Evolutionary conservation across 2,113 vertebrate species (phyloP).

Genomic region (Alouatta palliata): DNA sequence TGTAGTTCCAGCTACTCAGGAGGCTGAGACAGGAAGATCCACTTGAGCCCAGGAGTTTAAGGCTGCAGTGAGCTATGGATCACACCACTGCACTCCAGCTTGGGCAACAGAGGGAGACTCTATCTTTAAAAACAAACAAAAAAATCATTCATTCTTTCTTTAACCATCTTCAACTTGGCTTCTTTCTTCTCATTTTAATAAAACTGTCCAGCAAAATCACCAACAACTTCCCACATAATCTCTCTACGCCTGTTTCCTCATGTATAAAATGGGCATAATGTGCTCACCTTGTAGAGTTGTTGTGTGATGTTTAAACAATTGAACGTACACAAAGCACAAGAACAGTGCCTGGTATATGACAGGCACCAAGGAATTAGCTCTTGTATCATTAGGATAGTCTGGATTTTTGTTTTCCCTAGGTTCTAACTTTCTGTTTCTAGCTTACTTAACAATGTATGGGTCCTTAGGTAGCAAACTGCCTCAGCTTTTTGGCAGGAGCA

Average conservation of each 20-base stretch:
- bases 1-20: too few relatives aligned
- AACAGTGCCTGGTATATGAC: background rate
- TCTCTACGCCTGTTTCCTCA: background rate
- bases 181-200: conserved; percentile 1
- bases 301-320: background rate
- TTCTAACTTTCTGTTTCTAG: background rate
- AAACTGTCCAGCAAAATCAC: background rate
- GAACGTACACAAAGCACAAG: background rate
- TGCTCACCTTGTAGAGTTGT: background rate
- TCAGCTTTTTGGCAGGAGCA: background rate
- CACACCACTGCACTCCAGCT: too few relatives aligned
- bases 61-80: too few relatives aligned
- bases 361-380: background rate
- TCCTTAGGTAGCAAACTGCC: background rate
- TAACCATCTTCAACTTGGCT: background rate
- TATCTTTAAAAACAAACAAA: too few relatives aligned
- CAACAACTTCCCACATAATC: background rate
- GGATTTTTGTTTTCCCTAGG: background rate
- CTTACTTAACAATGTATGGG: background rate
- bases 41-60: too few relatives aligned
- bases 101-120: too few relatives aligned
- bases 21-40: too few relatives aligned
- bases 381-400: background rate
- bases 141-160: background rate
- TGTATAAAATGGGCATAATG: background rate